Conservation (phyloP, 2,888 invertebrate species). For the Trachelus troglodyta region DNA sequence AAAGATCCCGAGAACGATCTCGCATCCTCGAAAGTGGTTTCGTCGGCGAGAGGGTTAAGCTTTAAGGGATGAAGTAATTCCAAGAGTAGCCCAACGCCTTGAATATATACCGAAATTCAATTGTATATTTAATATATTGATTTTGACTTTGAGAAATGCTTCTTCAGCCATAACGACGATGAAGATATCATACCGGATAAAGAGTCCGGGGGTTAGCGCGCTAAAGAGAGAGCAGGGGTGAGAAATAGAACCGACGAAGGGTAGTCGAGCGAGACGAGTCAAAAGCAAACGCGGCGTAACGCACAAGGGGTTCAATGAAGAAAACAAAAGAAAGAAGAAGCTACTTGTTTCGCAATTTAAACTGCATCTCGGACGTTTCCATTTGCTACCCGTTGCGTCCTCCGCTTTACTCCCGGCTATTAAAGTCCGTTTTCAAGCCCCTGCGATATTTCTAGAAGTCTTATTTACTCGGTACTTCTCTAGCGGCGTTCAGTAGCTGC, state of each 20-base stretch:
- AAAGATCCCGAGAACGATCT: neutral
- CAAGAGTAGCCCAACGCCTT: too few species aligned
- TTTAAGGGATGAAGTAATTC: slow-evolving; percentile 3
- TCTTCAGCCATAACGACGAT: slow-evolving; percentile 31
- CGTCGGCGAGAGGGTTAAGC: slow-evolving; percentile 14
- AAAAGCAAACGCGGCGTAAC: slow-evolving; percentile 8
- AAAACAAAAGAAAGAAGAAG: slow-evolving; percentile 17
- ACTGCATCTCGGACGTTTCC: neutral
- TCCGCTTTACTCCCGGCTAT: slow-evolving; percentile 22
- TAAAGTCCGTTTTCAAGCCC: slow-evolving; percentile 17
- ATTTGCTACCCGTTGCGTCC: slow-evolving; percentile 14
- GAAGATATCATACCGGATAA: slow-evolving; percentile 17
- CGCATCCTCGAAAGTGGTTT: too few species aligned
- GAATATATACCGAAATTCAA: slow-evolving; percentile 2
- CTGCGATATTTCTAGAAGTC: neutral
- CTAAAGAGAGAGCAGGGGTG: slow-evolving; percentile 15
- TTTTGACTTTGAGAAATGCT: slow-evolving; percentile 43
- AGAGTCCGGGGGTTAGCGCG: slow-evolving; percentile 2
- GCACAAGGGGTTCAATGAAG: slow-evolving; percentile 15
- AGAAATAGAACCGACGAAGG: slow-evolving; percentile 19
- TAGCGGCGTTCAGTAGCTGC: too few species aligned
- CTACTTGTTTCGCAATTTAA: slow-evolving; percentile 5
- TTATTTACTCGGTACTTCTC: too few species aligned
- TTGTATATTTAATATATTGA: slow-evolving; percentile 51
- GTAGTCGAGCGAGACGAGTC: slow-evolving; percentile 18